Base-by-base conservation (phyloP, 2,888 invertebrate species). In the Drosophila anomelani region DNA sequence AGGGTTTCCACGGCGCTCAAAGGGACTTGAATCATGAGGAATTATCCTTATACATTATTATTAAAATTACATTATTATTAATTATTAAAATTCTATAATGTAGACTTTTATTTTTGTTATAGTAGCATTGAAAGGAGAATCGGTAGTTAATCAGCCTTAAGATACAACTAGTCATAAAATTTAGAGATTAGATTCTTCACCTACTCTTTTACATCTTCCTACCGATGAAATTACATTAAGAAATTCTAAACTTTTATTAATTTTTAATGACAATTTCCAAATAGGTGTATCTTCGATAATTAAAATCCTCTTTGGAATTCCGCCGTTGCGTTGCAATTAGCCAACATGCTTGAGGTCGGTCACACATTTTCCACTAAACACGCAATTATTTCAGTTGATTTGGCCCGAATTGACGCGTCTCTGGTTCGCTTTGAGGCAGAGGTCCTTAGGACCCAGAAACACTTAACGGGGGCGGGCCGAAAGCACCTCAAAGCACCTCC, bases 331-430 rank as follows among this genome's bases (percentile, higher is more conserved):
- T 20, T 43, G 60, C 49, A 64, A 64, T 62, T 62, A 55, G 29
- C 26, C 23, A 10, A n/a, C 39, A 46, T 41, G 15, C 54, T 26
- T 55, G 13, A 49, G 59, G 67, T 49, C 75, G 61, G 67, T 49
- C 75, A 67, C 44, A 67, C 67, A 70, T 72, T 72, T 63, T 71
- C 77, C 77, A 68, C 75, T 61, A 68, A 39, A 68, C 64, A 62
- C 68, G 62, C 77, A 54, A 59, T 81, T 69, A 75, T 64, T 51
- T 56, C 72, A 61, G 54, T 63, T 72, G 76, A 61, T 51, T 70
- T 34, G 75, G 66, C 63, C 41, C 32, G 59, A 72, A 53, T 76
- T 67, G 67, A 67, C 55, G 53, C 44, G 53, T 32, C 55, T 58
- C 49, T 36, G 43, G 59, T 60, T 64, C 43, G 60, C 64, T 64